Evolutionary conservation across 2,797 vertebrate species (phyloP).

Genomic region (Neosalanx taihuensis): DNA sequence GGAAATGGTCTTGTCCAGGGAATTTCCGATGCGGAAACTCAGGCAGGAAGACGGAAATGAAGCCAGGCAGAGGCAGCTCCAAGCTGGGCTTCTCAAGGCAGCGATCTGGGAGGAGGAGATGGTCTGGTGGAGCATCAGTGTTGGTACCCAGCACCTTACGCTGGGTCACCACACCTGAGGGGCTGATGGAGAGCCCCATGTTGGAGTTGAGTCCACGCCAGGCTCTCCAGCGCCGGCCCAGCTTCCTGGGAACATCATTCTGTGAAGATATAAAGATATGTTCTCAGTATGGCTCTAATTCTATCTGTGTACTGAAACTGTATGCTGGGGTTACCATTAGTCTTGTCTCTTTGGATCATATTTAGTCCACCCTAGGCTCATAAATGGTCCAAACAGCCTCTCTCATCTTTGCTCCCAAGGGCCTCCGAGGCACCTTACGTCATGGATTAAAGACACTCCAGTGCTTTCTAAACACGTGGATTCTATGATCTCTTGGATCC

Average conservation of each 20-base stretch:
- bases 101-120: constrained; percentile 20
- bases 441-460: background rate
- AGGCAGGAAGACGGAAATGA: constrained; percentile 80
- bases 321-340: background rate
- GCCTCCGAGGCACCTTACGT: constrained; percentile 1
- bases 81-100: constrained; percentile 35
- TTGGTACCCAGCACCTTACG: constrained; percentile 23
- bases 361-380: background rate
- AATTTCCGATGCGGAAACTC: constrained; percentile 78
- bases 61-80: constrained; percentile 65
- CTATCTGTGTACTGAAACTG: background rate
- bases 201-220: constrained; percentile 67
- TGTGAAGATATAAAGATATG: constrained; percentile 19
- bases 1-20: constrained; percentile 68
- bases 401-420: background rate
- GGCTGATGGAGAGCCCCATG: constrained; percentile 52
- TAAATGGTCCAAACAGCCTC: background rate
- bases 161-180: constrained; percentile 46
- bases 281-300: constrained; percentile 5
- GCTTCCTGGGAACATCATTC: constrained; percentile 35
- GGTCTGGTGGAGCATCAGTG: constrained; percentile 18
- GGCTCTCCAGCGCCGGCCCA: constrained; percentile 62
- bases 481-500: background rate
- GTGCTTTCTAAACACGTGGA: background rate
- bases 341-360: background rate